Evolutionary conservation across 30 jellyfish, hydroid and myxozoan genomes (phyloP).

Genomic region (Cassiopea xamachana): DNA sequence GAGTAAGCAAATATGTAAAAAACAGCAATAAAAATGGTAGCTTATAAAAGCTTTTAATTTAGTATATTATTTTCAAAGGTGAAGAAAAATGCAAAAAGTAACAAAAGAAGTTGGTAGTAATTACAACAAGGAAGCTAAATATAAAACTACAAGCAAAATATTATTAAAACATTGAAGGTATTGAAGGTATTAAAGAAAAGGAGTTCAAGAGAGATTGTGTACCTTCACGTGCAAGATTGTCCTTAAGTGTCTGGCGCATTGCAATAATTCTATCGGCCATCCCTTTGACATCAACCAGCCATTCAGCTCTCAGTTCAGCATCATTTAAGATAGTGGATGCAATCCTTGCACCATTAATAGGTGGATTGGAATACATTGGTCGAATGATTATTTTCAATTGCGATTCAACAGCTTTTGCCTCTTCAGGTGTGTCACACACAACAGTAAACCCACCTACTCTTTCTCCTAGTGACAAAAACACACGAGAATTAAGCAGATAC

Average conservation of each 20-base stretch:
- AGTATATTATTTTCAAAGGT: too few relatives aligned
- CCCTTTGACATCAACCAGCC: slow-evolving; percentile 96
- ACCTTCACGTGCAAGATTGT: slow-evolving; percentile 88
- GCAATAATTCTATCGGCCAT: slow-evolving; percentile 95
- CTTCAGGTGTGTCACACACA: slow-evolving; percentile 85
- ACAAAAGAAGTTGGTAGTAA: too few relatives aligned
- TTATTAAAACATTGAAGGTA: too few relatives aligned
- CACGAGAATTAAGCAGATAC: too few relatives aligned
- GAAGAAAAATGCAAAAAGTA: background rate
- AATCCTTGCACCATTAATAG: slow-evolving; percentile 97
- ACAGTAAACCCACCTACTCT: slow-evolving; percentile 97
- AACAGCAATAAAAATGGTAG: background rate
- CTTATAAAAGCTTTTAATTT: background rate
- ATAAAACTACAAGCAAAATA: too few relatives aligned
- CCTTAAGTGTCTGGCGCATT: slow-evolving; percentile 82
- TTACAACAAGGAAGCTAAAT: too few relatives aligned
- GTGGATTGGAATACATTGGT: slow-evolving; percentile 99
- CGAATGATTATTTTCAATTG: slow-evolving; percentile 94
- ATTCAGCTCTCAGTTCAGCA: slow-evolving; percentile 81
- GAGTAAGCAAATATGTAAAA: background rate
- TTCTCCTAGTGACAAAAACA: slow-evolving; percentile 72
- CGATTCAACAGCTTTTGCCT: slow-evolving; percentile 92
- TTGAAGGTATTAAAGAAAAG: too few relatives aligned
- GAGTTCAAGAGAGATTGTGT: background rate
- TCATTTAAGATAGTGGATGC: slow-evolving; percentile 73